Evolutionary conservation across 2,888 invertebrate genomes (phyloP).

Genomic region (Selenia dentaria): DNA sequence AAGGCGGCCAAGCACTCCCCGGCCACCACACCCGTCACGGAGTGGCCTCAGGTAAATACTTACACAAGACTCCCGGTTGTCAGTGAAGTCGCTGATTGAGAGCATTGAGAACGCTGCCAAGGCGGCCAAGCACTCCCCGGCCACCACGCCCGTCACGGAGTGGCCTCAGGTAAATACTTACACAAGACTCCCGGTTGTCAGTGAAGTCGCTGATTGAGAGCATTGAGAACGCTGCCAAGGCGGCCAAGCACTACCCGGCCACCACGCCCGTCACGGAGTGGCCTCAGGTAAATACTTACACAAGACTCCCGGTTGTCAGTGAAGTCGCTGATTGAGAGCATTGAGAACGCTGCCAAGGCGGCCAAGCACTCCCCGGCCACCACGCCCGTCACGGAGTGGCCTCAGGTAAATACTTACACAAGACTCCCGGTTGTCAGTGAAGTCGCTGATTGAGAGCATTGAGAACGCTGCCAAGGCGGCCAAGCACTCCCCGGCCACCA

Average conservation of each 20-base stretch:
- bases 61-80: constrained; percentile 87
- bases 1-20: constrained; percentile 87
- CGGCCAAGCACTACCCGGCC: constrained; percentile 84
- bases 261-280: constrained; percentile 75
- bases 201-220: constrained; percentile 96
- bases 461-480: constrained; percentile 93
- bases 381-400: constrained; percentile 75
- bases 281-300: constrained; percentile 61
- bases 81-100: constrained; percentile 96
- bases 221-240: constrained; percentile 94
- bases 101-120: constrained; percentile 95
- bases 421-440: constrained; percentile 93
- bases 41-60: constrained; percentile 70
- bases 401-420: constrained; percentile 54
- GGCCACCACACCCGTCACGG: constrained; percentile 73
- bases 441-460: constrained; percentile 95
- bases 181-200: constrained; percentile 88
- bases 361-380: constrained; percentile 83
- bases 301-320: constrained; percentile 91
- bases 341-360: constrained; percentile 93
- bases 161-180: constrained; percentile 66
- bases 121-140: constrained; percentile 85
- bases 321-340: constrained; percentile 95
- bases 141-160: constrained; percentile 74
- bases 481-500: constrained; percentile 80